A percentile compares a stretch with the other conserved stretches of the same genome.
Conservation (phyloP, 2,888 invertebrate species). For the Meganola albula region DNA sequence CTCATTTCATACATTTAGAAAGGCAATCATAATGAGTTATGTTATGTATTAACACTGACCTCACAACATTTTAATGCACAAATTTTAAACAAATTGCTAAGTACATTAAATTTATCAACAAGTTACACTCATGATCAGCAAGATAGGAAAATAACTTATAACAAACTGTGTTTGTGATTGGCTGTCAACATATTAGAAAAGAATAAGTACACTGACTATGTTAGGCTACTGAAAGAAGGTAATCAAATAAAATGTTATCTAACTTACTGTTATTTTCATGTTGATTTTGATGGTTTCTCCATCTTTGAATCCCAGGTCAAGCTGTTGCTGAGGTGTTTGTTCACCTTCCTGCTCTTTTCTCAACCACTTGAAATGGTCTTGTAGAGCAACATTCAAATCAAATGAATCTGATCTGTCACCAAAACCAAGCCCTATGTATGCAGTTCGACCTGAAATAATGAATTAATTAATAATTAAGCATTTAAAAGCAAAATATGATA, state of each 20-base stretch:
- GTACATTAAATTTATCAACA: too few relatives aligned
- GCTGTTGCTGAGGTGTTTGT: conserved; percentile 84
- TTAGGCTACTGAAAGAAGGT: neutral
- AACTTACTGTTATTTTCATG: conserved; percentile 95
- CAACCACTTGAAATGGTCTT: conserved; percentile 98
- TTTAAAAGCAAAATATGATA: neutral
- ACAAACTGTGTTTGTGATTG: too few relatives aligned
- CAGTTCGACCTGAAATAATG: conserved; percentile 81
- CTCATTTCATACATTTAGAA: too few relatives aligned
- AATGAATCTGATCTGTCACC: conserved; percentile 98
- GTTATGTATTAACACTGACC: too few relatives aligned
- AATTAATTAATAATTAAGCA: neutral
- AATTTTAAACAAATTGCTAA: too few relatives aligned
- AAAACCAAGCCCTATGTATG: conserved; percentile 98
- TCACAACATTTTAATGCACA: too few relatives aligned
- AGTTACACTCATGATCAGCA: too few relatives aligned
- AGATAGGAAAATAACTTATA: too few relatives aligned
- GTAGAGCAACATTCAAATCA: conserved; percentile 98
- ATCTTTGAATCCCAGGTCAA: conserved; percentile 98
- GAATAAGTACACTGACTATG: conserved; percentile 1
- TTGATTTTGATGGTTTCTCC: conserved; percentile 99
- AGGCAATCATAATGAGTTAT: too few relatives aligned
- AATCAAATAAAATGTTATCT: neutral
- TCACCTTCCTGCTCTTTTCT: conserved; percentile 89
- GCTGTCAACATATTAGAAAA: conserved; percentile 2